phyloP scores from a whole-genome alignment of 2,797 vertebrate genomes.

The Helarctos malayanus region DNA sequence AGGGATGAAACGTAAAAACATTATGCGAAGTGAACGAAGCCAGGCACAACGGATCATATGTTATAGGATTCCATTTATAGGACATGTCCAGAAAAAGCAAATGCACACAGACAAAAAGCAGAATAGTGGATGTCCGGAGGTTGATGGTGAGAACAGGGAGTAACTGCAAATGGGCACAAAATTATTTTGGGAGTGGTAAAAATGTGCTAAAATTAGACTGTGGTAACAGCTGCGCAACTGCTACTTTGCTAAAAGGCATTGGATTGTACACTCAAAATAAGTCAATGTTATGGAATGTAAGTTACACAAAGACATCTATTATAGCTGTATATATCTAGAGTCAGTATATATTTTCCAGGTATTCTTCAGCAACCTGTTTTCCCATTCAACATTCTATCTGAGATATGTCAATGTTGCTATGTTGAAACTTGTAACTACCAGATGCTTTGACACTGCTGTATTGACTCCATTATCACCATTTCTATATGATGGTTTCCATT shows the following conservation, averaged over 20 bases:
- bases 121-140: neutral
- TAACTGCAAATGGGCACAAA: neutral
- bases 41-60: neutral
- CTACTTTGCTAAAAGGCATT: neutral
- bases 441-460: neutral
- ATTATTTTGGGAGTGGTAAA: neutral
- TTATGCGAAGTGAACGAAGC: neutral
- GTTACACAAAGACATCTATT: neutral
- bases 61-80: neutral
- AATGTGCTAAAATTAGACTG: conserved; percentile 3
- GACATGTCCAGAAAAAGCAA: neutral
- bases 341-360: neutral
- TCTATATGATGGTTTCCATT: neutral
- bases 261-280: neutral
- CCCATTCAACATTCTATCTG: neutral
- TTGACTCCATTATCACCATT: neutral
- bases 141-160: neutral
- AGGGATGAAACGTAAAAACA: neutral
- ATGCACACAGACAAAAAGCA: neutral
- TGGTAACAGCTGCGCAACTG: neutral
- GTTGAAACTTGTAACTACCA: neutral
- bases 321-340: neutral
- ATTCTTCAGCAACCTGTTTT: neutral
- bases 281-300: neutral
- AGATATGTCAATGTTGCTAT: neutral